A percentile compares a stretch with the other conserved stretches of the same genome.
Conservation (phyloP, 2,797 vertebrate genomes). For the Malurus leucopterus region DNA sequence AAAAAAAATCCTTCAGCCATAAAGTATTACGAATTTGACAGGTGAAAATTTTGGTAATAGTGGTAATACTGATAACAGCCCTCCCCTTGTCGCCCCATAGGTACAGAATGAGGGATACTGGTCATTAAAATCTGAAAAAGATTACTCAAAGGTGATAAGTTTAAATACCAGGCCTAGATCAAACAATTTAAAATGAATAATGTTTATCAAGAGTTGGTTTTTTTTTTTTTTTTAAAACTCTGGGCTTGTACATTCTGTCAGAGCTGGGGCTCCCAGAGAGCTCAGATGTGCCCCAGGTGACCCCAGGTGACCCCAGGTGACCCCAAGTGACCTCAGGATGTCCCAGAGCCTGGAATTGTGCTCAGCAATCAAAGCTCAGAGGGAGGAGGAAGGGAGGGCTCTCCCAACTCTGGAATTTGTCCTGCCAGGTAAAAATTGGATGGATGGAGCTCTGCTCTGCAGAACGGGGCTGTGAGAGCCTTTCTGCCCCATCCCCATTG, state of each 20-base stretch:
- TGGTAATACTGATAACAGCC: not conserved
- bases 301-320: not conserved
- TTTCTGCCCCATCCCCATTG: not conserved
- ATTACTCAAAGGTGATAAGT: not conserved
- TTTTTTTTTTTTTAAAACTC: not conserved
- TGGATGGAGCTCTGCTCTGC: not conserved
- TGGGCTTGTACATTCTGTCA: not conserved
- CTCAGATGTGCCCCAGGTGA: not conserved
- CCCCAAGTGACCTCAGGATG: not conserved
- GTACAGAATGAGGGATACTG: not conserved
- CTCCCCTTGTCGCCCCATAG: not conserved
- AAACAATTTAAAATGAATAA: not conserved
- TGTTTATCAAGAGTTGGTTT: not conserved
- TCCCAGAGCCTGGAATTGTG: accelerated
- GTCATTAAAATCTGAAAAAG: not conserved
- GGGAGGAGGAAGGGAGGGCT: not conserved
- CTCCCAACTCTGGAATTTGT: not conserved
- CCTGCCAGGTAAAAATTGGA: not conserved
- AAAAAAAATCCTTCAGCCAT: not conserved
- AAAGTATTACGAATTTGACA: not conserved
- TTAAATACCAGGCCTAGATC: not conserved
- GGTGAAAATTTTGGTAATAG: not conserved
- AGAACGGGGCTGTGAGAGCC: not conserved
- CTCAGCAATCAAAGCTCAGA: not conserved
- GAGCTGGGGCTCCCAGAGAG: not conserved